Conservation (phyloP, 2,888 invertebrate species). For the Pterostichus niger region DNA sequence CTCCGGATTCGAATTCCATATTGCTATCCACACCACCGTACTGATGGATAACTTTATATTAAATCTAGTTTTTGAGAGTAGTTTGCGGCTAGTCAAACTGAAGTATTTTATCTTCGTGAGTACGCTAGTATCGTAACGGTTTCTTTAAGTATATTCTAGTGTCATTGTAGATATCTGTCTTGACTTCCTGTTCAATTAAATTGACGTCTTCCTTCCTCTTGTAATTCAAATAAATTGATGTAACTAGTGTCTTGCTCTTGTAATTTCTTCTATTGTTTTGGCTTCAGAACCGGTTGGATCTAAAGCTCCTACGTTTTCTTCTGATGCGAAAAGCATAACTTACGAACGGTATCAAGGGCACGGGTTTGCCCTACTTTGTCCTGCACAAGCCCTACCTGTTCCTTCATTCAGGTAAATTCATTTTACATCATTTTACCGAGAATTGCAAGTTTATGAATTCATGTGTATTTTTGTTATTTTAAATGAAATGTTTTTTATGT, state of each 20-base stretch:
- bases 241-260: background rate
- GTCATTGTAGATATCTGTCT: background rate
- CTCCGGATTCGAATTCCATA: too few species aligned
- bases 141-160: too few species aligned
- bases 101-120: too few species aligned
- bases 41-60: too few species aligned
- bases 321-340: slow-evolving; percentile 77
- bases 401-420: slow-evolving; percentile 84
- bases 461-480: background rate
- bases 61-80: too few species aligned
- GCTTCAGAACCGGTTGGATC: slow-evolving; percentile 79
- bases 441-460: background rate
- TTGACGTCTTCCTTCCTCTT: background rate
- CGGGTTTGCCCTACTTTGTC: slow-evolving; percentile 79
- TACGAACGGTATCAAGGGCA: slow-evolving; percentile 76
- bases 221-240: slow-evolving; percentile 1
- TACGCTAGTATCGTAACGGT: too few species aligned
- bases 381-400: slow-evolving; percentile 85
- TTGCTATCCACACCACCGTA: too few species aligned
- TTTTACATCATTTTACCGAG: background rate
- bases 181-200: slow-evolving; percentile 35
- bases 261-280: slow-evolving; percentile 22
- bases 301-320: slow-evolving; percentile 78
- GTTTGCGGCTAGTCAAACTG: too few species aligned
- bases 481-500: too few species aligned